Percentiles rank a stretch among this genome's conserved stretches.
phyloP scores from a whole-genome alignment of 2,888 invertebrate genomes.

The Chymomyza fuscimana region DNA sequence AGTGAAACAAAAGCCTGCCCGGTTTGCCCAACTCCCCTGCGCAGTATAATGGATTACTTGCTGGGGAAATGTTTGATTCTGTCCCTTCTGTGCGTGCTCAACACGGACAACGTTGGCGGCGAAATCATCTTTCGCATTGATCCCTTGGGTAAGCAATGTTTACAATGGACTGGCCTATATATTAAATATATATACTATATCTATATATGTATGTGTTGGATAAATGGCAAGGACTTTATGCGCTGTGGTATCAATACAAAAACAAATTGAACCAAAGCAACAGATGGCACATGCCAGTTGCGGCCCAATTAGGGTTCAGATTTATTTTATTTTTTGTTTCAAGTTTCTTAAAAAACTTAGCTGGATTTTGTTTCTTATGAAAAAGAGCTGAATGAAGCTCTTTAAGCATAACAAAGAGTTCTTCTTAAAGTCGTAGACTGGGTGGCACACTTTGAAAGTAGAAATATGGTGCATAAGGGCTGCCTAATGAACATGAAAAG shows the following conservation, averaged over 20 bases:
- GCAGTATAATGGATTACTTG: constrained; percentile 75
- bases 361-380: neutral
- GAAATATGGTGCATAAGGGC: too few species aligned
- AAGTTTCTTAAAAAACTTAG: neutral
- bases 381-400: too few species aligned
- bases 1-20: constrained; percentile 2
- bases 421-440: neutral
- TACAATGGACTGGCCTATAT: neutral
- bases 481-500: too few species aligned
- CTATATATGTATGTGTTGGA: neutral
- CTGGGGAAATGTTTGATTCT: constrained; percentile 66
- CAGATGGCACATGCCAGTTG: neutral
- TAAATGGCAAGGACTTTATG: neutral
- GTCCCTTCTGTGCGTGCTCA: constrained; percentile 66
- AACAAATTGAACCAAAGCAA: neutral
- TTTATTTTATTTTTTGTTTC: neutral
- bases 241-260: neutral
- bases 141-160: constrained; percentile 76
- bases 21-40: constrained; percentile 28
- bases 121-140: constrained; percentile 79
- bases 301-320: neutral
- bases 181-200: neutral
- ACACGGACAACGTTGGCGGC: constrained; percentile 63
- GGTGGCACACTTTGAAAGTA: too few species aligned
- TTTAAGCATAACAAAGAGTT: neutral